phyloP scores from a whole-genome alignment of 23 tunicate species.

The Styela clava region DNA sequence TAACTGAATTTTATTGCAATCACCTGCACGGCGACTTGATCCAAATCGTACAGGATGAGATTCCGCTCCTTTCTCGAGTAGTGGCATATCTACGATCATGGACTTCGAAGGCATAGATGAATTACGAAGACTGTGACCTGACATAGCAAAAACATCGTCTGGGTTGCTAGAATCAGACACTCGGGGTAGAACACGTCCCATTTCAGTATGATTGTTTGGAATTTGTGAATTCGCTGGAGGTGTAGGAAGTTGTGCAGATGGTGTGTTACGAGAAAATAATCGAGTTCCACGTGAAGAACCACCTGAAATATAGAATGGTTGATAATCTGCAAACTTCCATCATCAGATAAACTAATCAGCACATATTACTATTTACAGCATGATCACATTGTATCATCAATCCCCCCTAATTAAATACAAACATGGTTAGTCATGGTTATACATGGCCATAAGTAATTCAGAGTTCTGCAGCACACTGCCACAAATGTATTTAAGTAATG shows the following conservation, averaged over 20 bases:
- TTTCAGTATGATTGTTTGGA: too few species aligned
- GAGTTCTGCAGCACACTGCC: too few species aligned
- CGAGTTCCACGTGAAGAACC: constrained; percentile 16
- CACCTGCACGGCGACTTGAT: neutral
- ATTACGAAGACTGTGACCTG: constrained; percentile 24
- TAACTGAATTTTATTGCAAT: too few species aligned
- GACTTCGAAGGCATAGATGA: neutral
- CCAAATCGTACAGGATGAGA: neutral
- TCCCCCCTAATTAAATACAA: too few species aligned
- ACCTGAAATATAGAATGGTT: constrained; percentile 5
- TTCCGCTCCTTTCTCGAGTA: neutral
- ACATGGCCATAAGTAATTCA: too few species aligned
- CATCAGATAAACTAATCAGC: neutral
- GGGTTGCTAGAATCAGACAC: constrained; percentile 21
- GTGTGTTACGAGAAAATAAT: constrained; percentile 81
- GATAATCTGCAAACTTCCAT: neutral
- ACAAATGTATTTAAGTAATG: too few species aligned
- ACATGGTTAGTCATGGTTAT: too few species aligned
- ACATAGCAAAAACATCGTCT: constrained; percentile 25
- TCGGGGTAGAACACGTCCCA: neutral
- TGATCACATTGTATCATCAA: too few species aligned
- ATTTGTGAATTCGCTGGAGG: neutral
- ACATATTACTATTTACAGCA: neutral
- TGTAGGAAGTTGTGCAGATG: constrained; percentile 48
- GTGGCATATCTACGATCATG: constrained; percentile 16